These are phyloP conservation scores for Variabilichromis moorii DNA, from an alignment of 2,113 vertebrate genomes.

Conservation along the genomic window DNA sequence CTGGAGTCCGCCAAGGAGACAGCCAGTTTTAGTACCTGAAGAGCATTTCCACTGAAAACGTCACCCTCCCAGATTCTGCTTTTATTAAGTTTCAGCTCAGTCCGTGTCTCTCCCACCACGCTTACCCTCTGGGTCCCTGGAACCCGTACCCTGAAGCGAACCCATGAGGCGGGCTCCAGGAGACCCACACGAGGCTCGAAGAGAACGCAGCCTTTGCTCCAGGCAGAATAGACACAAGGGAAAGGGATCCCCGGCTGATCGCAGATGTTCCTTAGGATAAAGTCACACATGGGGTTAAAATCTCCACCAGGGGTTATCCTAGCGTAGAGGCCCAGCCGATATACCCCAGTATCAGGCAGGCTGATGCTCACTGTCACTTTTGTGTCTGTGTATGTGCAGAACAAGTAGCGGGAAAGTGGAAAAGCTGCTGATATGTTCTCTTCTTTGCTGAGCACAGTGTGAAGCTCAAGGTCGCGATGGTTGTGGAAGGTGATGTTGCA, in stretches of 20 bases:
- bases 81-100: constrained; percentile 60
- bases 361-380: constrained; percentile 68
- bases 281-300: constrained; percentile 73
- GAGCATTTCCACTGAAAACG: constrained; percentile 33
- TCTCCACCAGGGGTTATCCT: constrained; percentile 42
- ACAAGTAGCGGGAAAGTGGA: constrained; percentile 62
- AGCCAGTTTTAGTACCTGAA: constrained; percentile 61
- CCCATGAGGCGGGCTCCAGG: constrained; percentile 64
- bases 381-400: constrained; percentile 70
- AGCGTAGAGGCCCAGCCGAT: constrained; percentile 69
- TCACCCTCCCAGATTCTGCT: constrained; percentile 75
- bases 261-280: constrained; percentile 63
- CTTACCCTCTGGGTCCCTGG: constrained; percentile 63
- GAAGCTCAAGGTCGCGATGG: constrained; percentile 21
- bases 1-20: constrained; percentile 36
- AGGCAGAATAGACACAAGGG: constrained; percentile 64
- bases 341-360: constrained; percentile 56
- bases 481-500: constrained; percentile 75
- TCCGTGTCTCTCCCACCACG: constrained; percentile 58
- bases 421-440: neutral
- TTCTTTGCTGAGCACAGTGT: constrained; percentile 45
- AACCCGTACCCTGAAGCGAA: constrained; percentile 73
- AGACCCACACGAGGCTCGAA: constrained; percentile 74
- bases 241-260: constrained; percentile 58
- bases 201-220: constrained; percentile 74